A percentile compares a stretch with the other conserved stretches of the same genome.
These are phyloP conservation scores for Eupithecia inturbata DNA, from an alignment of 2,888 invertebrate genomes.

Conservation along the genomic window DNA sequence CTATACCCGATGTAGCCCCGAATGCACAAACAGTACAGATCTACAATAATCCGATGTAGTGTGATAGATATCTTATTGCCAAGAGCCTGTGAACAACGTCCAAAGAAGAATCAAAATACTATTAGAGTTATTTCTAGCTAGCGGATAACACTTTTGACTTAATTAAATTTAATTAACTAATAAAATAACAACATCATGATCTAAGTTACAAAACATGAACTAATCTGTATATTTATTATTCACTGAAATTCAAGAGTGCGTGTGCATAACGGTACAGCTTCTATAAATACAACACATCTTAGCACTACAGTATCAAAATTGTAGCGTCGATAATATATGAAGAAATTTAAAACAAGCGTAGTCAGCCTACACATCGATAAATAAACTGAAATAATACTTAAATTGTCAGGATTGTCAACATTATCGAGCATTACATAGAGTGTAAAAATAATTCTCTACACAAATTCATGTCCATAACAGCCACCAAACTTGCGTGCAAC, in stretches of 20 bases:
- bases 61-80: not conserved
- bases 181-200: not conserved
- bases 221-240: not conserved
- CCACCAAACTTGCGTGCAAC: not conserved
- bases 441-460: not conserved
- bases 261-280: not conserved
- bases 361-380: not conserved
- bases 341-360: not conserved
- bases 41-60: not conserved
- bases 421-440: not conserved
- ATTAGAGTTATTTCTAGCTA: not conserved
- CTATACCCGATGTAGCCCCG: too few relatives aligned
- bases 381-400: not conserved
- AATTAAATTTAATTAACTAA: not conserved
- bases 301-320: not conserved
- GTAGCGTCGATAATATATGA: not conserved
- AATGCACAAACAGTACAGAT: too few relatives aligned
- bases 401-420: not conserved
- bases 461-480: not conserved
- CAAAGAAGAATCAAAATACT: not conserved
- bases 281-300: not conserved
- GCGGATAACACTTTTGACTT: not conserved
- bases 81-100: not conserved
- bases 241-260: not conserved
- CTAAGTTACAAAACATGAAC: not conserved